Evolutionary conservation across 2,888 invertebrate genomes (phyloP).

Genomic region (Smittia aterrima): DNA sequence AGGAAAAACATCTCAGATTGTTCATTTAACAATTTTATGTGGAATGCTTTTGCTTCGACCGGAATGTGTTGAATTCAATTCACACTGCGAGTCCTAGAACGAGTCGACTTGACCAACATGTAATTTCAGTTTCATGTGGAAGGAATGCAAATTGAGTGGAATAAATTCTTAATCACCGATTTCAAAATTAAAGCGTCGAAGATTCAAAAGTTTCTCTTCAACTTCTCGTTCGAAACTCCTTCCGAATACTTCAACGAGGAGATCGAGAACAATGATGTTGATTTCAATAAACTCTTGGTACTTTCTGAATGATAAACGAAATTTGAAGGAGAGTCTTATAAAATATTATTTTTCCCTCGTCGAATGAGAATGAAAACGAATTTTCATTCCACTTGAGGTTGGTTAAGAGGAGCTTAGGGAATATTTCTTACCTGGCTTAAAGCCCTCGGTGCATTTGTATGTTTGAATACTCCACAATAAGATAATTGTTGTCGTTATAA

Average conservation of each 20-base stretch:
- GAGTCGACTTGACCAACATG: background rate
- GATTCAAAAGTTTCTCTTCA: too few relatives aligned
- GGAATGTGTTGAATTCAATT: background rate
- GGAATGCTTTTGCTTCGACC: background rate
- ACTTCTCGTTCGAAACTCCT: too few relatives aligned
- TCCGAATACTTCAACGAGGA: too few relatives aligned
- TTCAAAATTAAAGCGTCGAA: background rate
- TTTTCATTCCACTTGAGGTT: background rate
- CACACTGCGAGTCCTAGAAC: background rate
- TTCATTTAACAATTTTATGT: background rate
- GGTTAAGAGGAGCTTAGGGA: background rate
- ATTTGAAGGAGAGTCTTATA: too few relatives aligned
- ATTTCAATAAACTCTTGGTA: too few relatives aligned
- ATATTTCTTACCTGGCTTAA: conserved; percentile 53
- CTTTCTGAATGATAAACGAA: too few relatives aligned
- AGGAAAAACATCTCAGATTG: background rate
- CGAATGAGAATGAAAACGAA: too few relatives aligned
- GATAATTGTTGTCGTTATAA: conserved; percentile 47
- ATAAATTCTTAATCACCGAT: conserved; percentile 19
- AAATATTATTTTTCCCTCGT: too few relatives aligned
- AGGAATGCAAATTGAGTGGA: conserved; percentile 28
- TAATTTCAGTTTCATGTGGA: background rate
- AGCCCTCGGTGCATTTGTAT: conserved; percentile 53
- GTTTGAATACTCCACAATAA: conserved; percentile 47
- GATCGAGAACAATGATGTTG: too few relatives aligned